These are phyloP conservation scores for Rhinella marina DNA, from an alignment of 2,797 vertebrate species.

Conservation along the genomic window DNA sequence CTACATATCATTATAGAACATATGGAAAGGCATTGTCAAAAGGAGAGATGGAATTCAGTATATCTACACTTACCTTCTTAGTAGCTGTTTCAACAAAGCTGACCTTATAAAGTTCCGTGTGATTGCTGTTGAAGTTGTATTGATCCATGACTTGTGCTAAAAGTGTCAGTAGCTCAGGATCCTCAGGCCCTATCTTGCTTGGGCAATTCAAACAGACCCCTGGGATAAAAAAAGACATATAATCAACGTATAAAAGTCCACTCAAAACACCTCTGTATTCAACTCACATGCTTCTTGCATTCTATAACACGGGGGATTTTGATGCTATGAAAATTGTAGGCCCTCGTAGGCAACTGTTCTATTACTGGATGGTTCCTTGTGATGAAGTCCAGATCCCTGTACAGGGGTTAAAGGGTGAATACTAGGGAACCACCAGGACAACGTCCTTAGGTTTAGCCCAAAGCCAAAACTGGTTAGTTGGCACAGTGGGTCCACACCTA, in stretches of 20 bases:
- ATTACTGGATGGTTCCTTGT: no score
- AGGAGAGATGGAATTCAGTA: background rate
- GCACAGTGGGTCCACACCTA: no score
- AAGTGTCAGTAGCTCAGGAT: conserved; percentile 63
- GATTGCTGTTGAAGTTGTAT: conserved; percentile 66
- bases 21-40: background rate
- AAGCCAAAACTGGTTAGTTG: no score
- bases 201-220: conserved; percentile 50
- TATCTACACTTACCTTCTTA: conserved; percentile 25
- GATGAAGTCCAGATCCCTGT: no score
- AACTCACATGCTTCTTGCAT: background rate
- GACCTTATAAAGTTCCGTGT: conserved; percentile 69
- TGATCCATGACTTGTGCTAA: conserved; percentile 68
- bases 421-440: no score
- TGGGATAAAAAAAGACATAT: background rate
- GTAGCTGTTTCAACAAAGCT: conserved; percentile 19
- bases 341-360: no score
- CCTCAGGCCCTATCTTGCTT: background rate
- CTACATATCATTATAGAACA: background rate
- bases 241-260: background rate
- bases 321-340: background rate
- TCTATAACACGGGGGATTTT: background rate
- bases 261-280: background rate
- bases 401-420: no score
- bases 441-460: no score